Percentiles rank a stretch among this genome's conserved stretches.
Conservation (phyloP, 1,140 invertebrate genomes). For the Drosophila bocqueti region DNA sequence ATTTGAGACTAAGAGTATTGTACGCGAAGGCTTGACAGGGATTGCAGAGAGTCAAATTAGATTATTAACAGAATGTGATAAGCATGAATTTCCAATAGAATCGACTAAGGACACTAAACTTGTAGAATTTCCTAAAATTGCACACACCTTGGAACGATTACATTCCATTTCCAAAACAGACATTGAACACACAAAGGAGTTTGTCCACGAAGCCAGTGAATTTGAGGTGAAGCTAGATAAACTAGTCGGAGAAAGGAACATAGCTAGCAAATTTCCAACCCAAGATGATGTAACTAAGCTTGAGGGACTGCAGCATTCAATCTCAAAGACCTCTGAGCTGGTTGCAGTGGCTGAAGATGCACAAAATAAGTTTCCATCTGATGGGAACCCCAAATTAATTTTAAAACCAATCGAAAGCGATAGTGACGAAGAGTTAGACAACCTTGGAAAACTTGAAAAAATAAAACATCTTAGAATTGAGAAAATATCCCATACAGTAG, state of each 20-base stretch:
- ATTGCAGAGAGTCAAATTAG: constrained; percentile 36
- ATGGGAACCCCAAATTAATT: constrained; percentile 7
- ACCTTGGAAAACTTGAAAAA: constrained; percentile 15
- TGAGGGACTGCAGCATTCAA: constrained; percentile 11
- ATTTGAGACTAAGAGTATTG: constrained; percentile 30
- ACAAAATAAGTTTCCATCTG: constrained; percentile 46
- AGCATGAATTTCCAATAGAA: constrained; percentile 62
- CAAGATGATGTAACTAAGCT: constrained; percentile 15
- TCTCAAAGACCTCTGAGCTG: constrained; percentile 3
- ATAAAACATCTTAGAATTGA: constrained; percentile 24
- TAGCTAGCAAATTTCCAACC: constrained; percentile 50
- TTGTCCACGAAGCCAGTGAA: constrained; percentile 40
- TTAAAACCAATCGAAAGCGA: constrained; percentile 42
- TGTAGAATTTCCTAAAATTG: constrained; percentile 55
- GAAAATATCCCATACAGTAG: background rate
- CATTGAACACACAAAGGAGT: constrained; percentile 58
- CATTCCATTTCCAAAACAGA: constrained; percentile 70
- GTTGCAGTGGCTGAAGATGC: background rate
- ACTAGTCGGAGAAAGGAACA: constrained; percentile 14
- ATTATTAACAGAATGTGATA: constrained; percentile 53
- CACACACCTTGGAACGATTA: constrained; percentile 61
- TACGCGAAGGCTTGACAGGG: constrained; percentile 18
- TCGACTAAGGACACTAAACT: constrained; percentile 17
- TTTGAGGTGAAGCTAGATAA: constrained; percentile 44
- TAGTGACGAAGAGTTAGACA: constrained; percentile 65